Base-by-base conservation (phyloP, 2,113 vertebrate genomes). In the Neolamprologus brichardi region DNA sequence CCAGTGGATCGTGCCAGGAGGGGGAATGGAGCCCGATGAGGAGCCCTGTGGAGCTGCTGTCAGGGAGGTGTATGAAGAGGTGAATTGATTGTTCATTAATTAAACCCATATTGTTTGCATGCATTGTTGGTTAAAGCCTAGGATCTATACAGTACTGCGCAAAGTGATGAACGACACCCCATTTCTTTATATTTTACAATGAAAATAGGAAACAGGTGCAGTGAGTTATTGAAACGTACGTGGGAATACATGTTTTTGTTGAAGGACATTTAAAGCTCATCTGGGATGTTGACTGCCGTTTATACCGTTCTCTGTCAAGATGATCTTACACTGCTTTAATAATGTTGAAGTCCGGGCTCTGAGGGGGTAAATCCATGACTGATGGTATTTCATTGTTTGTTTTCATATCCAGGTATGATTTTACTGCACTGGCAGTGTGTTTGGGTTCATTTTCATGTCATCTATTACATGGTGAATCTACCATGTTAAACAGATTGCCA, bases 1-100 rank as follows among this genome's bases (percentile, higher is more conserved):
- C 88, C 97, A 97, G 94, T 99, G 99, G 99, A 99, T 99, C 18
- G 98, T 99, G 67, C 98, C 99, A 1, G 99, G 98, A 39, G 99
- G 99, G 44, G 99, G 99, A 86, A 98, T 99, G 98, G 99, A 99
- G 93, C 99, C 99, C 0, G 97, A 99, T 67, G 99, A 99, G 95
- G 99, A 99, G 95, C 97, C 99, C 0, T 95, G 95, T 8, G 96
- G 98, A 77, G 98, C 98, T 0, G 99, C 99, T 0, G 97, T 96
- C 79, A 97, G 99, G 17, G 99, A 99, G 93, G 98, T 99, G 84
- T 99, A 97, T 53, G 99, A 99, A 49, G 99, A 99, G 98, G 99
- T 99, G 94, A 85, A 80, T 12, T n/a, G 2, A 60, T 39, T 17
- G n/a, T 13, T 75, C 1, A 18, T 18, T 46, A 46, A 28, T 46